Evolutionary conservation across 2,888 invertebrate species (phyloP), one percentile per base, ranked within the genome.

Genomic region (Ashinkailepas kermadecensis): DNA sequence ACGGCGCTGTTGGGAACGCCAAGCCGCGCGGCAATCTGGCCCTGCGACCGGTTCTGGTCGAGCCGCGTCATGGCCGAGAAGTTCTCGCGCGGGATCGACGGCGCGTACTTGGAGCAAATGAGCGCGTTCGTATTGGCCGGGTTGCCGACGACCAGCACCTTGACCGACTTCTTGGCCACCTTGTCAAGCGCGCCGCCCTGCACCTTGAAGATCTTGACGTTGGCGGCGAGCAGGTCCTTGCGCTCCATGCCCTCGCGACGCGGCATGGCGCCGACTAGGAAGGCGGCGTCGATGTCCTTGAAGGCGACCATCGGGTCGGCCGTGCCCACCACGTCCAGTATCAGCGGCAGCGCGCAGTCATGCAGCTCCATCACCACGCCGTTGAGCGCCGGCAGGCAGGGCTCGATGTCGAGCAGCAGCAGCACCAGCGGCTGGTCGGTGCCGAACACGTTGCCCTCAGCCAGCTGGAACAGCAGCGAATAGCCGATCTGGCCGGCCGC

Each of bases 401-500:
- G 94, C 82, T 94, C 93, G 86, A 99, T 98, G 89, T 99, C 99
- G 85, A 99, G 90, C 84, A 99, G 91, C 87, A 95, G 94, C 80
- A 99, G 90, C 86, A 92, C 92, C 56, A 99, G 90, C 0, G 94
- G 93, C 88, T 96, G 96, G 80, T 94, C 90, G 81, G 91, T 90
- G 59, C 99, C 99, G 88, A 99, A 99, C 0, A 98, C 97, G 87
- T 95, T 94, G 83, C 99, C 99, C 86, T 96, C 96, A 21, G 96
- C 96, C 85, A 99, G 91, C 89, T 96, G 95, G 87, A 96, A 96
- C 21, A 99, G 90, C 78, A 99, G 89, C 4, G 98, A 98, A 88
- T 99, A 99, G 83, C 97, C 98, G 85, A 99, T 99, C 89, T 99
- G 99, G 25, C 99, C 99, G 83, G 99, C 99, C 85, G 99, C 99